Percentiles rank a stretch among this genome's conserved stretches.
Conservation (phyloP, 2,113 vertebrate species). For the Prolemur simus region DNA sequence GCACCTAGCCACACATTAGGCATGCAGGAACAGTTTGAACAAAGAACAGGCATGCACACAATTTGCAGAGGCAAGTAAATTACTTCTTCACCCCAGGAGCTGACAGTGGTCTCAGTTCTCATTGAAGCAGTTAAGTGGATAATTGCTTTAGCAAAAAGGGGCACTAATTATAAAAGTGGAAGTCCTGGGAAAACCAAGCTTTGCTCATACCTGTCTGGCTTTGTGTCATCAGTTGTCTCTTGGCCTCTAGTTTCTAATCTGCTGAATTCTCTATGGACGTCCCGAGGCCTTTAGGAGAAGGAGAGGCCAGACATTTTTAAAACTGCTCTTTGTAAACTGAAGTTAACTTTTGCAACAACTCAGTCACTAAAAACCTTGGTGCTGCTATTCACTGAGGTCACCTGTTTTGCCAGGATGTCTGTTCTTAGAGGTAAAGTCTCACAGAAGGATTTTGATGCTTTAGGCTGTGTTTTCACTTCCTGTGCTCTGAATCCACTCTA, state of each 20-base stretch:
- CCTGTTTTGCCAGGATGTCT: background rate
- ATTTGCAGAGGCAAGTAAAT: background rate
- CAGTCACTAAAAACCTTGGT: background rate
- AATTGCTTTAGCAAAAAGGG: background rate
- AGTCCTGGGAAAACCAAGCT: background rate
- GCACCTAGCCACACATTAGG: background rate
- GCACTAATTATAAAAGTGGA: background rate
- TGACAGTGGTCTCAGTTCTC: background rate
- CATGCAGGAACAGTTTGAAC: background rate
- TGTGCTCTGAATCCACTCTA: background rate
- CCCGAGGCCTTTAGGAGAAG: background rate
- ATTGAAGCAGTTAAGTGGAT: background rate
- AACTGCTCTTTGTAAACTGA: background rate
- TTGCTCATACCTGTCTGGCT: background rate
- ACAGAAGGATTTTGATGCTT: background rate
- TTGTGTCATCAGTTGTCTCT: background rate
- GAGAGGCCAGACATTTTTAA: background rate
- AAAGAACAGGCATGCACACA: background rate
- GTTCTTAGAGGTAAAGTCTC: background rate
- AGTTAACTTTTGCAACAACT: background rate
- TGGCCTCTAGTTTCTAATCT: background rate
- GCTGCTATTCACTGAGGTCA: background rate
- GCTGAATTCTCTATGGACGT: background rate
- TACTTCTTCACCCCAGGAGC: background rate
- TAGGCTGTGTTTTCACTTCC: background rate